These are phyloP conservation scores for Oncorhynchus nerka DNA, from an alignment of 2,113 vertebrate species.

Conservation along the genomic window DNA sequence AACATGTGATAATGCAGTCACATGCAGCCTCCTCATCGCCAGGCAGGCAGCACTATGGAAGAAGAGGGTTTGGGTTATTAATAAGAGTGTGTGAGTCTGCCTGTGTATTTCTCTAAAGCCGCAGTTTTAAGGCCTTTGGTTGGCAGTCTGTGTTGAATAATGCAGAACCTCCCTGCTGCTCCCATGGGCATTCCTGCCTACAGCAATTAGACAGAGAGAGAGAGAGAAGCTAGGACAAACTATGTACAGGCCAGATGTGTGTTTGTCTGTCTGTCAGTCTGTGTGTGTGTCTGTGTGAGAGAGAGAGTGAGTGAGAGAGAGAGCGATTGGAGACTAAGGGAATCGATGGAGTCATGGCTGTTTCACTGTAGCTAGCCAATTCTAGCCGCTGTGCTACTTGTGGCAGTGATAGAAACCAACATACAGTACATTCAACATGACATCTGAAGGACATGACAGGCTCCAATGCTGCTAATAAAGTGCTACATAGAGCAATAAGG, in stretches of 20 bases:
- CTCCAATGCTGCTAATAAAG: not conserved
- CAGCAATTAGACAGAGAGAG: conserved; percentile 19
- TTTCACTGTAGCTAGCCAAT: not conserved
- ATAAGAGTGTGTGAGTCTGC: not conserved
- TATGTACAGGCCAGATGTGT: not conserved
- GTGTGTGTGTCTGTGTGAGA: too few species aligned
- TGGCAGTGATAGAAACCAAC: not conserved
- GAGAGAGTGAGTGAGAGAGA: not conserved
- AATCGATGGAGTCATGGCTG: not conserved
- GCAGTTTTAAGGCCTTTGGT: conserved; percentile 22
- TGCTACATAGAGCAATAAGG: not conserved
- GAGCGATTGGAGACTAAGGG: not conserved
- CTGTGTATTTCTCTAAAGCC: conserved; percentile 5
- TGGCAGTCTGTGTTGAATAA: conserved; percentile 28
- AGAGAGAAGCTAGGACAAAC: not conserved
- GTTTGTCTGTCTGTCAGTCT: not conserved
- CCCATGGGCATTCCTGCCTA: conserved; percentile 20
- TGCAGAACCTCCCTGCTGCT: conserved; percentile 32
- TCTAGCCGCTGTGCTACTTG: not conserved
- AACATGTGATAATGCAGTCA: not conserved
- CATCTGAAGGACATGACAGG: not conserved
- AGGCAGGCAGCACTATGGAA: not conserved
- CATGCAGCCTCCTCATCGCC: not conserved
- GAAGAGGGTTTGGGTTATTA: not conserved
- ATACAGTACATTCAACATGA: not conserved